Conservation (phyloP, 1,140 invertebrate species). For the Periplaneta americana region DNA sequence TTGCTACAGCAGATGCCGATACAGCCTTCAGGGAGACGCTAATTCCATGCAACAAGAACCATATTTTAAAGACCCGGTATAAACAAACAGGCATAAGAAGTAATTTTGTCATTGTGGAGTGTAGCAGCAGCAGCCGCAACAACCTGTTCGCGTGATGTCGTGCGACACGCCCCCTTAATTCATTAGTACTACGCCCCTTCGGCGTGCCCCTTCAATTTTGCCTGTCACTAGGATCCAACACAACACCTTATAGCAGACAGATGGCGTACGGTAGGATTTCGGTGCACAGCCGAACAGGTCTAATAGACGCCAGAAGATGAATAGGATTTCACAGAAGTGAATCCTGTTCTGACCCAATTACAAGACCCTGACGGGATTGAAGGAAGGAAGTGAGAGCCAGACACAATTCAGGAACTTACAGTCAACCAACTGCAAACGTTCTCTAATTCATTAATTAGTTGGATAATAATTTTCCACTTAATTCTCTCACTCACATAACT, state of each 20-base stretch:
- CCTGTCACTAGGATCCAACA: not conserved
- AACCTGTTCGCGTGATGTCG: not conserved
- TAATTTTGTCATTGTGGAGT: not conserved
- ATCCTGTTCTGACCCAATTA: not conserved
- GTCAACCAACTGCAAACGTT: too few relatives aligned
- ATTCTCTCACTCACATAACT: too few relatives aligned
- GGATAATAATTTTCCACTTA: too few relatives aligned
- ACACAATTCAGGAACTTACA: too few relatives aligned
- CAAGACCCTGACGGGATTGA: too few relatives aligned
- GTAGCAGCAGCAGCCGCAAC: not conserved
- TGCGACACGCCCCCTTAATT: not conserved
- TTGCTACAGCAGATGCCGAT: not conserved
- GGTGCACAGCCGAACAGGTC: not conserved
- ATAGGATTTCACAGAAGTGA: not conserved
- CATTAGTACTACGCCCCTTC: not conserved
- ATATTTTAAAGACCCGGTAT: not conserved
- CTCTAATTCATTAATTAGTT: too few relatives aligned
- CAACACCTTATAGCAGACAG: not conserved
- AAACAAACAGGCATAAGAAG: not conserved
- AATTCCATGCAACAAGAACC: not conserved
- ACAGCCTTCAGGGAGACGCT: not conserved
- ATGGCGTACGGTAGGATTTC: not conserved
- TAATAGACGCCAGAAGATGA: not conserved
- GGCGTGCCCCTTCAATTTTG: not conserved
- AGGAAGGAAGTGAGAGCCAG: too few relatives aligned